Conservation (phyloP, 2,113 vertebrate genomes). For the Gila orcuttii region DNA sequence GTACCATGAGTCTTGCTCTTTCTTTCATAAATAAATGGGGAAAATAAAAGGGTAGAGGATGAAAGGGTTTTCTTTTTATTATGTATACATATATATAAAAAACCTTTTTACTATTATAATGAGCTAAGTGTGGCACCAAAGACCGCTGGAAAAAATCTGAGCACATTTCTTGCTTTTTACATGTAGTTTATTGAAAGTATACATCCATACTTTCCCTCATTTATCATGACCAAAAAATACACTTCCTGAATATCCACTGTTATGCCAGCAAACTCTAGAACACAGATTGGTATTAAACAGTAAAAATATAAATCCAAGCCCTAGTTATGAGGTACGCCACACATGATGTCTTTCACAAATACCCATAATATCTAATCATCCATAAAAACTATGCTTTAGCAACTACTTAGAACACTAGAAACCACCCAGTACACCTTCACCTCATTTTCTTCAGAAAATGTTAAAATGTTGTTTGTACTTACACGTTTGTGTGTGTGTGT, state of each 20-base stretch:
- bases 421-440: neutral
- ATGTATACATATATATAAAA: neutral
- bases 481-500: neutral
- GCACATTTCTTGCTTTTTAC: neutral
- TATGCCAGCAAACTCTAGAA: neutral
- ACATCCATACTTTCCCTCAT: neutral
- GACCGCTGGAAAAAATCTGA: neutral
- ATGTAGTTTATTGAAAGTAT: constrained; percentile 8
- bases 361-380: neutral
- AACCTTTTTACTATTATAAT: constrained; percentile 1
- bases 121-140: neutral
- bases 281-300: neutral
- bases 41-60: neutral
- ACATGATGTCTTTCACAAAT: neutral
- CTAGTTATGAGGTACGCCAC: neutral
- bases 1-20: constrained; percentile 3
- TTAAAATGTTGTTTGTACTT: neutral
- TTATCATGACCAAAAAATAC: neutral
- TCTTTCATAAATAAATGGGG: neutral
- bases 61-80: constrained; percentile 6
- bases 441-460: neutral
- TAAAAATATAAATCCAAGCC: neutral
- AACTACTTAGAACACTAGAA: neutral
- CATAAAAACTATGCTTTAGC: neutral
- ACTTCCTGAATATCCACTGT: neutral